phyloP scores from a whole-genome alignment of 2,113 vertebrate genomes.

The Cebidichthys violaceus region DNA sequence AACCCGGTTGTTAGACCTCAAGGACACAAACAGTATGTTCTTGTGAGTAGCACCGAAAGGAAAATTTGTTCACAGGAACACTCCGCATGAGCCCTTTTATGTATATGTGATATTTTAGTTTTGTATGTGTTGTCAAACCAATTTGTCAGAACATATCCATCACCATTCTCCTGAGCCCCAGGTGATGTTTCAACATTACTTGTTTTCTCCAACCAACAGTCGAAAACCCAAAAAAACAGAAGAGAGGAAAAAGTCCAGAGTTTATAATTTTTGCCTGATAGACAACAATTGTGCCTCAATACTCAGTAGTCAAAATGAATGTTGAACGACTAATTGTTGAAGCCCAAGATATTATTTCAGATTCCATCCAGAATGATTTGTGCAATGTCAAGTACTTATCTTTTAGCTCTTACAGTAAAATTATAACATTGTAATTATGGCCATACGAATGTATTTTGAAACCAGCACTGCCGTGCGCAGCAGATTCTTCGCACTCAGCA shows the following conservation, averaged over 20 bases:
- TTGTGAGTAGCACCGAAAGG: no score
- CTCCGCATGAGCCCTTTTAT: not conserved
- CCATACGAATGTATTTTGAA: slow-evolving; percentile 36
- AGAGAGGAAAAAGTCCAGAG: not conserved
- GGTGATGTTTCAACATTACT: not conserved
- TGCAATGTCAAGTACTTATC: not conserved
- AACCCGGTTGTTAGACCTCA: not conserved
- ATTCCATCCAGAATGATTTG: not conserved
- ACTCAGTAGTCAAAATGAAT: not conserved
- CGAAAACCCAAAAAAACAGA: not conserved
- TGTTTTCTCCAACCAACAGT: not conserved
- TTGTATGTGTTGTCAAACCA: not conserved
- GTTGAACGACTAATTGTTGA: not conserved
- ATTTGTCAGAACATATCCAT: not conserved
- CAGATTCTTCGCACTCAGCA: slow-evolving; percentile 32
- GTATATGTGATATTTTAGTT: not conserved
- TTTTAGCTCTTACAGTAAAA: not conserved
- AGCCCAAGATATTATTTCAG: no score
- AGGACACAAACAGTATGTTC: not conserved
- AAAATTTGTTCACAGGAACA: not conserved
- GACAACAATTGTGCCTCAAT: no score
- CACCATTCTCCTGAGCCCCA: not conserved
- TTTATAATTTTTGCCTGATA: not conserved
- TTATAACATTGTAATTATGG: not conserved
- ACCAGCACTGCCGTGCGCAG: slow-evolving; percentile 5